A percentile compares a stretch with the other conserved stretches of the same genome.
phyloP scores from a whole-genome alignment of 1,140 invertebrate genomes.

The Zaprionus inermis region DNA sequence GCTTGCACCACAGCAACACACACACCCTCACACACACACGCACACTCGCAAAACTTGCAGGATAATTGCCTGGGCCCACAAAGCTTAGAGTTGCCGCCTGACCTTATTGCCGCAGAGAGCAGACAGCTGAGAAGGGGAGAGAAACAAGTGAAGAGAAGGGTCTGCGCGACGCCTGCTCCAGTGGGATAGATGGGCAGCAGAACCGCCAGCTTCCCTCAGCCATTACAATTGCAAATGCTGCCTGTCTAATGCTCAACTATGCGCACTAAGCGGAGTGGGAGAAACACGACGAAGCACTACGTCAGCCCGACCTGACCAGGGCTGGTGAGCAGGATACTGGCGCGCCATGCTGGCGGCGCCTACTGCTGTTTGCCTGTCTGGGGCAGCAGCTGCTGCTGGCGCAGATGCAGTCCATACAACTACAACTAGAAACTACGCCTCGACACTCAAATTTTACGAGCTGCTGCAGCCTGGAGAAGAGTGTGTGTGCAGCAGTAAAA shows the following conservation, averaged over 20 bases:
- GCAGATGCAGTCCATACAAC: constrained; percentile 3
- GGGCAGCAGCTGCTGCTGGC: constrained; percentile 4
- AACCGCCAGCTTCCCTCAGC: background rate
- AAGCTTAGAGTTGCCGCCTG: constrained; percentile 33
- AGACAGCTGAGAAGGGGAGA: background rate
- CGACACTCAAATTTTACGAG: constrained; percentile 36
- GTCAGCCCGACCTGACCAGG: background rate
- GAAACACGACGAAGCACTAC: background rate
- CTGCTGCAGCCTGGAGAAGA: constrained; percentile 8
- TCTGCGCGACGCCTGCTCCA: background rate
- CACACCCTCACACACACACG: background rate
- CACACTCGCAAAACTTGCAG: constrained; percentile 11
- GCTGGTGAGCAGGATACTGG: constrained; percentile 43
- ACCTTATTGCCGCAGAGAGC: constrained; percentile 20
- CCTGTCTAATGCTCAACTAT: constrained; percentile 71
- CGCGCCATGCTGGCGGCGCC: constrained; percentile 61
- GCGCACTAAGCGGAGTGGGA: constrained; percentile 1
- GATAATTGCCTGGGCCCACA: constrained; percentile 44
- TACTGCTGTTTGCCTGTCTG: constrained; percentile 29
- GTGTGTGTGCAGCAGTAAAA: background rate
- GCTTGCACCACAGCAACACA: no score
- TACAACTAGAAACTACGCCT: constrained; percentile 14
- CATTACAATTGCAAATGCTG: constrained; percentile 81
- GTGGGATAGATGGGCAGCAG: background rate
- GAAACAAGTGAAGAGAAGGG: no score